These are phyloP conservation scores for Alsophila aescularia DNA, from an alignment of 2,888 invertebrate genomes.

Conservation along the genomic window DNA sequence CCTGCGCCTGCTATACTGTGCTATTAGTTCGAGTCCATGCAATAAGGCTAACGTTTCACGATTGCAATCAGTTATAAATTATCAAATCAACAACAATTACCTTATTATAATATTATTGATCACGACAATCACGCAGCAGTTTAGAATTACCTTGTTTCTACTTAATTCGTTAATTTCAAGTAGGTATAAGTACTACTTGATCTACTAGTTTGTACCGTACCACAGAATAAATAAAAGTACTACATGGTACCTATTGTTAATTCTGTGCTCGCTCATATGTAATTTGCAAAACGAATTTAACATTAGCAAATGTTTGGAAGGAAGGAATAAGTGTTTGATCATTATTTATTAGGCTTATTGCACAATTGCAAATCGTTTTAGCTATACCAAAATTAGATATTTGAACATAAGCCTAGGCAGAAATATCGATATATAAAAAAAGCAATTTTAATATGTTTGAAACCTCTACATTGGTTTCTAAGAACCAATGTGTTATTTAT, in stretches of 20 bases:
- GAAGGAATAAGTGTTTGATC: conserved; percentile 9
- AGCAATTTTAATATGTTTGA: too few relatives aligned
- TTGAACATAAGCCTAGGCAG: too few relatives aligned
- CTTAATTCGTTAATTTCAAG: neutral
- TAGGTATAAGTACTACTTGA: neutral
- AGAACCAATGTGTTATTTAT: too few relatives aligned
- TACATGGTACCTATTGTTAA: neutral
- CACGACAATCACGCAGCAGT: neutral
- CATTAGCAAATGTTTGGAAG: conserved; percentile 19
- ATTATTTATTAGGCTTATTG: conserved; percentile 9
- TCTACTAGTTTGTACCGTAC: neutral
- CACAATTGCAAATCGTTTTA: conserved; percentile 4
- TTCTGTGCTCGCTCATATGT: conserved; percentile 1
- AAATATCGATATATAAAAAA: too few relatives aligned
- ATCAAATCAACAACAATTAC: neutral
- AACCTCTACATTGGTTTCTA: too few relatives aligned
- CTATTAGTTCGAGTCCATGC: too few relatives aligned
- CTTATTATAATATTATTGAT: neutral
- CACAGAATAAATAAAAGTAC: too few relatives aligned
- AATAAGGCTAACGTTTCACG: too few relatives aligned
- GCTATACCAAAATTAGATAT: too few relatives aligned
- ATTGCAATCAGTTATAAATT: conserved; percentile 10
- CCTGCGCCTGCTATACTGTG: too few relatives aligned
- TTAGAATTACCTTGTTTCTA: conserved; percentile 7
- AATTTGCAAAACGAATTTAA: conserved; percentile 20